Evolutionary conservation across 2,888 invertebrate species (phyloP).

Genomic region (Tortrix viridana): DNA sequence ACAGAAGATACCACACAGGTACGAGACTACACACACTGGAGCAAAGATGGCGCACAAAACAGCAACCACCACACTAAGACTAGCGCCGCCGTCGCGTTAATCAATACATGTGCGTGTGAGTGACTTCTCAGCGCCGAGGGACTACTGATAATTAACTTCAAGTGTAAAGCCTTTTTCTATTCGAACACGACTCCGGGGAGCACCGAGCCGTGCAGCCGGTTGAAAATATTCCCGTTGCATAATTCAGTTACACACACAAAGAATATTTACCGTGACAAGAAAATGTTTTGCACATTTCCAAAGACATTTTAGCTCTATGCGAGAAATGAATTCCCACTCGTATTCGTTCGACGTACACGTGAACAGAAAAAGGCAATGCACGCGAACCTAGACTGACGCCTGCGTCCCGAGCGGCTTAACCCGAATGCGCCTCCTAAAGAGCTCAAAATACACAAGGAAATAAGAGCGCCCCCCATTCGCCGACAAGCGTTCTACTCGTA

Average conservation of each 20-base stretch:
- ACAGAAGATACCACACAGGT: constrained; percentile 76
- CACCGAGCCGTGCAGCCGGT: constrained; percentile 17
- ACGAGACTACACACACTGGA: constrained; percentile 71
- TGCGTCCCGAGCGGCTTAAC: constrained; percentile 75
- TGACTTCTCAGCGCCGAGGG: constrained; percentile 72
- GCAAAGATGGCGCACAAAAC: constrained; percentile 51
- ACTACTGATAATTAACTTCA: constrained; percentile 49
- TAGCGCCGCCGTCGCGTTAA: constrained; percentile 81
- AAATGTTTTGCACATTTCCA: constrained; percentile 43
- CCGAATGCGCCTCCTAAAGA: constrained; percentile 75
- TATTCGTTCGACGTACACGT: constrained; percentile 53
- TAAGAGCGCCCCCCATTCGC: constrained; percentile 74
- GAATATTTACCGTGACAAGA: constrained; percentile 40
- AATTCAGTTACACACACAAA: constrained; percentile 35
- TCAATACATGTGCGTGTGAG: constrained; percentile 89
- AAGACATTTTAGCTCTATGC: constrained; percentile 52
- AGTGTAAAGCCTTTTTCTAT: constrained; percentile 64
- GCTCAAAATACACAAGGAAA: constrained; percentile 78
- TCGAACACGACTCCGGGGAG: constrained; percentile 23
- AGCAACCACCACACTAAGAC: constrained; percentile 65
- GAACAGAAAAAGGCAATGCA: constrained; percentile 77
- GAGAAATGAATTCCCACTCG: constrained; percentile 56
- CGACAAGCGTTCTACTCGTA: constrained; percentile 83
- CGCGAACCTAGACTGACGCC: constrained; percentile 63
- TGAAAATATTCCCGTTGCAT: constrained; percentile 25